Percentiles rank a stretch among this genome's conserved stretches.
Conservation (phyloP, 2,113 vertebrate genomes). For the Todiramphus chloris region DNA sequence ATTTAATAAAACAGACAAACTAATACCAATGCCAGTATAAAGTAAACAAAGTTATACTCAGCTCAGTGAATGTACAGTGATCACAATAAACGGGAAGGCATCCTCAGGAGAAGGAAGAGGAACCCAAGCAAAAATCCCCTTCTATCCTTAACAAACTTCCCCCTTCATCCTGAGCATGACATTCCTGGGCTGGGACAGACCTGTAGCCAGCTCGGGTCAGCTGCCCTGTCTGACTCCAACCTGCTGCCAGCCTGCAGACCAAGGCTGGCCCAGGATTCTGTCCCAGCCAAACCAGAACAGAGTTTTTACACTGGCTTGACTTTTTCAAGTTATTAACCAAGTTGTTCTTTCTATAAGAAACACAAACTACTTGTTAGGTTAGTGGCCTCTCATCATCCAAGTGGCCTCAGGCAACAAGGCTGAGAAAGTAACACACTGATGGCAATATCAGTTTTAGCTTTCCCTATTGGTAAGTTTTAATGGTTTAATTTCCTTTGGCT, state of each 20-base stretch:
- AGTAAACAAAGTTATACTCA: background rate
- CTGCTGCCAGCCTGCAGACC: background rate
- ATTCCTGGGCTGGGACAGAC: background rate
- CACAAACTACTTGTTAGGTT: background rate
- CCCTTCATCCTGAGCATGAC: background rate
- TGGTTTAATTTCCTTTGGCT: conserved; percentile 5
- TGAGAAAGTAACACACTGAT: background rate
- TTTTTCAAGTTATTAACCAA: background rate
- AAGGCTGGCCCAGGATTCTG: background rate
- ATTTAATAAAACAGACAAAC: background rate
- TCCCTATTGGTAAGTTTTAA: background rate
- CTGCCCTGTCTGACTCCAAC: background rate
- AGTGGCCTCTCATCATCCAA: background rate
- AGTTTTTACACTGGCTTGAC: background rate
- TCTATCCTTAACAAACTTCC: background rate
- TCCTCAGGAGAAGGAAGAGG: background rate
- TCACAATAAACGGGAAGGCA: background rate
- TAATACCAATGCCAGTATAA: background rate
- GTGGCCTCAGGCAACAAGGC: background rate
- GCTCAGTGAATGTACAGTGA: background rate
- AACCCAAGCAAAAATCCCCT: background rate
- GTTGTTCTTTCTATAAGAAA: background rate
- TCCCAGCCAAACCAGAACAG: background rate
- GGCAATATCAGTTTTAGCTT: background rate
- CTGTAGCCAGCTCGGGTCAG: background rate